Evolutionary conservation across 2,113 vertebrate genomes (phyloP).

Genomic region (Hyperoodon ampullatus): DNA sequence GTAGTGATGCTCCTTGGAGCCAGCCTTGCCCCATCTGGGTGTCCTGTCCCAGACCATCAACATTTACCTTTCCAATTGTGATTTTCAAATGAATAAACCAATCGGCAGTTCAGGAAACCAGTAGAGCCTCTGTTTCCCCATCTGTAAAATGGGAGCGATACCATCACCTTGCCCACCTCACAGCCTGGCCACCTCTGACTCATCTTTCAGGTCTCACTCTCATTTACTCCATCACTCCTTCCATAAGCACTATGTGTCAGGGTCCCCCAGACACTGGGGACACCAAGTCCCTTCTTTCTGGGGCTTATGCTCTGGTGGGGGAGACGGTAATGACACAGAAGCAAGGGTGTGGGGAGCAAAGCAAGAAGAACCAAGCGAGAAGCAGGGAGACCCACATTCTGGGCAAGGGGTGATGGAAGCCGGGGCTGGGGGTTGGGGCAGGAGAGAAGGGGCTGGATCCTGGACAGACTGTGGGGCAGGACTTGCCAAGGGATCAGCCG

Average conservation of each 20-base stretch:
- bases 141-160: neutral
- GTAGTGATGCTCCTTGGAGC: neutral
- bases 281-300: neutral
- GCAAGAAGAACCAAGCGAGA: neutral
- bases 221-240: neutral
- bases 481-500: neutral
- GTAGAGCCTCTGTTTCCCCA: neutral
- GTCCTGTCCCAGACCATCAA: neutral
- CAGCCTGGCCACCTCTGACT: accelerated
- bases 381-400: neutral
- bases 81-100: neutral
- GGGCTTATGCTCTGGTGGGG: neutral
- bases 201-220: neutral
- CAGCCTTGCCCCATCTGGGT: neutral
- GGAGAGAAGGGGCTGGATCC: neutral
- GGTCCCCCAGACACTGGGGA: neutral
- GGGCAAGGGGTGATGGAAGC: neutral
- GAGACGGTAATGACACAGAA: neutral
- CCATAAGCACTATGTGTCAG: neutral
- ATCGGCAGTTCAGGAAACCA: neutral
- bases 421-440: accelerated
- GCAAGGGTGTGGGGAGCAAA: neutral
- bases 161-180: neutral
- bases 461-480: neutral
- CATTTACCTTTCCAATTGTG: neutral